Base-by-base conservation (phyloP, 2,888 invertebrate genomes). In the Lasioglossum calceatum region DNA sequence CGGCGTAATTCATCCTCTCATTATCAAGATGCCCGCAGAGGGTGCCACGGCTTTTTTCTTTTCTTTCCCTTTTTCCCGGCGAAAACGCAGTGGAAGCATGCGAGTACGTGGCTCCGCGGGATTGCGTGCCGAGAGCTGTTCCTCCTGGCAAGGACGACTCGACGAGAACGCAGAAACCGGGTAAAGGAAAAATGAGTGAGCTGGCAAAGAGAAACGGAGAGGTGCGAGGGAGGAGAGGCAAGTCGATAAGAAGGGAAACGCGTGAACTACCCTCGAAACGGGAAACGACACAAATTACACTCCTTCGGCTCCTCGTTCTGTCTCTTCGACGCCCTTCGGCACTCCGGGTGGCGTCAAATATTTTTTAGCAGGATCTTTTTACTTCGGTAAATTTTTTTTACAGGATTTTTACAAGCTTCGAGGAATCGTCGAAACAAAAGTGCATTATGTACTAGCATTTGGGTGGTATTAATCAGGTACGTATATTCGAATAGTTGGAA, bases 221-320 rank as follows among this genome's bases (percentile, higher is more conserved):
- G 70, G 61, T 8, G 42, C 16, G 3, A 70, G 61, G n/a, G 70
- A 61, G 82, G 81, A 88, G 86, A 91, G 89, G 84, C 91, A 90
- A 44, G 88, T 92, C 93, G 93, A 94, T 94, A 92, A 94, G 92
- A 90, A 88, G 92, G 8, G 16, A 67, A 94, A 93, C 92, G 88
- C 89, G 83, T 90, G 88, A 92, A 92, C 89, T 94, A 92, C 92
- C 89, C 88, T 89, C 54, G 54, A 91, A 92, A 92, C 92, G 87
- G 89, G 87, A 89, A 92, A 92, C 88, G 89, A 92, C 91, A 91
- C 88, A 90, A 90, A 92, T 92, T 87, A 87, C 86, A 85, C 73
- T 32, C 36, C 67, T 44, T 44, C 4, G 23, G 5, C 14, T 50
- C 77, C 84, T 72, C 27, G 67, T 73, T 78, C 73, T 73, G 64